Percentiles rank a stretch among this genome's conserved stretches.
phyloP scores from a whole-genome alignment of 2,797 vertebrate genomes.

The Gymnothorax javanicus region DNA sequence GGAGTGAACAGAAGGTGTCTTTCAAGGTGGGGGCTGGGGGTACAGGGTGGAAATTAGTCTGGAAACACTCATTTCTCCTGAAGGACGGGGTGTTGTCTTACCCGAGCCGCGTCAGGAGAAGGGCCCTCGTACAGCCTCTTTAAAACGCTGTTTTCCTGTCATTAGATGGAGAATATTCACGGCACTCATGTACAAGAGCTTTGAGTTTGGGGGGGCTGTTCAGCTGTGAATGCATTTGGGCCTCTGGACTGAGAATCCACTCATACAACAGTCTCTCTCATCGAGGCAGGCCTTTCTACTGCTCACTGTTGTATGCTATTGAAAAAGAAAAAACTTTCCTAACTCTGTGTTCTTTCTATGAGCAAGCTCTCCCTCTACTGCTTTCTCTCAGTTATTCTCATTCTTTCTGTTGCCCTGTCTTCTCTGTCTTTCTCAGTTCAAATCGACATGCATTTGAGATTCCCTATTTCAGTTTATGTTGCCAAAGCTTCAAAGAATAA shows the following conservation, averaged over 20 bases:
- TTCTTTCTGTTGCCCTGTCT: not conserved
- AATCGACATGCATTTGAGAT: too few relatives aligned
- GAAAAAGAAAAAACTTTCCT: not conserved
- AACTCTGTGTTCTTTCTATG: not conserved
- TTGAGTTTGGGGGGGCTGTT: not conserved
- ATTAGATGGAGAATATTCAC: not conserved
- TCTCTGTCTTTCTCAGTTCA: not conserved
- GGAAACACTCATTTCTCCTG: not conserved
- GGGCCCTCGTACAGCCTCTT: not conserved
- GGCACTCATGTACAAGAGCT: not conserved
- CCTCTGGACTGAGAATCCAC: not conserved
- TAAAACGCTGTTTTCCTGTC: slow-evolving; percentile 26
- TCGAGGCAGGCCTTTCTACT: not conserved
- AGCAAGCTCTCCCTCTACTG: slow-evolving; percentile 2
- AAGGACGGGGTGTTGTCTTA: slow-evolving; percentile 18
- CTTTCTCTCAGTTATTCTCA: slow-evolving; percentile 44
- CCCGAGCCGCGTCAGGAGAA: not conserved
- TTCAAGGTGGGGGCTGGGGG: not conserved
- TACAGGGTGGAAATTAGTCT: not conserved
- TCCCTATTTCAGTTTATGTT: too few relatives aligned
- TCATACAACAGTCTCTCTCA: not conserved
- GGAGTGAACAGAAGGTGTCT: not conserved
- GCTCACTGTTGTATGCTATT: not conserved
- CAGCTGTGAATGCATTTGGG: not conserved
- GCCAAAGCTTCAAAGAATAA: too few relatives aligned